phyloP scores from a whole-genome alignment of 2,797 vertebrate genomes.

The Coilia nasus region DNA sequence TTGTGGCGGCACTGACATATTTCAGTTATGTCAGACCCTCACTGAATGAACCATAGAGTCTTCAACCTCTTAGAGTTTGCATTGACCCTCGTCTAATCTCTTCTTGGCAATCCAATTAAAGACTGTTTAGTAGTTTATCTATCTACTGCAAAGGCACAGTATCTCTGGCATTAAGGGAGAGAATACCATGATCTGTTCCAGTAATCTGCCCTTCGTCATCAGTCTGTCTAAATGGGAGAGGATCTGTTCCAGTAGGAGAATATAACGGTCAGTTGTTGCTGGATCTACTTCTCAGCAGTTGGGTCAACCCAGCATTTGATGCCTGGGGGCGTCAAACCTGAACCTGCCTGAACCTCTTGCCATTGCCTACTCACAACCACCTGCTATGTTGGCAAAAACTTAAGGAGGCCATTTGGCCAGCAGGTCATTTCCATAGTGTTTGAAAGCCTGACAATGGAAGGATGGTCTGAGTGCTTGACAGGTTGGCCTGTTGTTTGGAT shows the following conservation, averaged over 20 bases:
- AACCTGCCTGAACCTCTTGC: not conserved
- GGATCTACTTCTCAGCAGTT: not conserved
- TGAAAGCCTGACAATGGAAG: not conserved
- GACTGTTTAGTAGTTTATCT: slow-evolving; percentile 8
- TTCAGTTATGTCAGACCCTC: not conserved
- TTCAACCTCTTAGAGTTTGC: not conserved
- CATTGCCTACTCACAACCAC: not conserved
- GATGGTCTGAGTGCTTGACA: not conserved
- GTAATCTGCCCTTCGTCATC: not conserved
- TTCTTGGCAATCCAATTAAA: slow-evolving; percentile 26
- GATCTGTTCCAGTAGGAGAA: not conserved
- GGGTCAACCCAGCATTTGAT: not conserved
- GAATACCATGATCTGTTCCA: not conserved
- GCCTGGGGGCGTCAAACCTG: not conserved
- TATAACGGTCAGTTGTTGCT: not conserved
- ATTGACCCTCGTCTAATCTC: not conserved
- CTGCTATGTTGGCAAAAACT: not conserved
- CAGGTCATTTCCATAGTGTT: not conserved
- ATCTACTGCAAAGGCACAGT: not conserved
- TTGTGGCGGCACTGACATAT: too few relatives aligned
- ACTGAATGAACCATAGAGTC: not conserved
- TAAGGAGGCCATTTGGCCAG: not conserved
- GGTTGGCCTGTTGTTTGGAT: slow-evolving; percentile 25
- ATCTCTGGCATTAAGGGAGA: not conserved
- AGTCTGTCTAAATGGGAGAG: not conserved